Conservation (phyloP, 2,888 invertebrate species). For the Melikaiella ostensackeni region DNA sequence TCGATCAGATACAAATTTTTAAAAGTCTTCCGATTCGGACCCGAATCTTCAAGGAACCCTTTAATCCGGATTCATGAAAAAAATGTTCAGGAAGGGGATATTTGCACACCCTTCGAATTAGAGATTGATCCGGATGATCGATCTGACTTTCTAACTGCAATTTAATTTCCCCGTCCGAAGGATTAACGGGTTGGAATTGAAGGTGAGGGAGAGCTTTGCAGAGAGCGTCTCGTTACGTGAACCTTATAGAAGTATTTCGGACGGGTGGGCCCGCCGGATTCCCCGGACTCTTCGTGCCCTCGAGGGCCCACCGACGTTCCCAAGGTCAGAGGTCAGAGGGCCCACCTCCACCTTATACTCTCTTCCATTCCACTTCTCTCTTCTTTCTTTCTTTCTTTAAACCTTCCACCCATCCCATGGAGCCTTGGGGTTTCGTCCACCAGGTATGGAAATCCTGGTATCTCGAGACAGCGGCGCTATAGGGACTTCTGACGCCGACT, state of each 20-base stretch:
- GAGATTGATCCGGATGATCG: constrained; percentile 42
- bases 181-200: constrained; percentile 18
- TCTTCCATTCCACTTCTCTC: constrained; percentile 44
- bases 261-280: constrained; percentile 37
- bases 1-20: too few species aligned
- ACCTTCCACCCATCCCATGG: constrained; percentile 19
- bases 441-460: constrained; percentile 12
- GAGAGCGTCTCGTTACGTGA: constrained; percentile 11
- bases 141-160: constrained; percentile 51
- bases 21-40: too few species aligned
- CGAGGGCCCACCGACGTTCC: constrained; percentile 64
- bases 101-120: not conserved
- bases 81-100: not conserved
- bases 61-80: not conserved
- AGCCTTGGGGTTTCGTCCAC: constrained; percentile 1
- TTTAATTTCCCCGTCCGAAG: constrained; percentile 45
- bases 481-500: not conserved
- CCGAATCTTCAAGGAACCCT: too few species aligned
- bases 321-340: constrained; percentile 70
- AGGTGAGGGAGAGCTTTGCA: not conserved
- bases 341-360: constrained; percentile 52
- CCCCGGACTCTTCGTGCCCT: constrained; percentile 57
- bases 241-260: constrained; percentile 36
- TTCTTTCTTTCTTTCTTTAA: constrained; percentile 44
- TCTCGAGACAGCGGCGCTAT: not conserved